Base-by-base conservation (phyloP, 2,113 vertebrate genomes). In the Ophthalmolycus amberensis region DNA sequence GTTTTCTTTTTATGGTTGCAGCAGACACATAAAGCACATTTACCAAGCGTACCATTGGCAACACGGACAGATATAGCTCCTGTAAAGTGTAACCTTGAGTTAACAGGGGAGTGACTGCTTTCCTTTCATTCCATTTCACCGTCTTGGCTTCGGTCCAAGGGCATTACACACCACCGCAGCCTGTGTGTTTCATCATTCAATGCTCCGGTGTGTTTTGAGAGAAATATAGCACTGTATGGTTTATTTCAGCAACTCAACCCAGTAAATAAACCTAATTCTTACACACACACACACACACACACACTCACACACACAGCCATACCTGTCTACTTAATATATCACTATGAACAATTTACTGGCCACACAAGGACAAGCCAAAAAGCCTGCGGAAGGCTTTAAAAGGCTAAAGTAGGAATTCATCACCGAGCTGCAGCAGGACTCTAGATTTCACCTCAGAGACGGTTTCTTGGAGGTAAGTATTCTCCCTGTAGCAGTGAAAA, bases 71-170 rank as follows among this genome's bases (percentile, higher is more conserved):
- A 87, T 87, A 84, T 67, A 83, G 82, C 85, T 79, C 71, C 80
- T 75, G 83, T 90, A 85, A 92, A 91, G 87, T 83, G 88, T 85
- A 91, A 94, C 93, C 92, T 94, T 93, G 89, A 92, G 83, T 90
- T 85, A 85, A 90, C 77, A 75, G 75, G 66, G 82, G 82, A 77
- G 74, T 81, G 85, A 86, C 80, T 85, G 83, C 86, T 89, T 91
- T 85, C 79, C 87, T 89, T 90, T 90, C 88, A 88, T 88, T 85
- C 67, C 84, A 67, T 91, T 92, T 87, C 83, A 82, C 80, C 69
- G 11, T 37, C 79, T 70, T 90, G 91, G 91, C 85, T 87, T 42
- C 6, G 4, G 71, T 90, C 92, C 92, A 93, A 89, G 89, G 82
- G 88, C 90, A 89, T 88, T 77, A 77, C 83, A 88, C 88, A 90